These are phyloP conservation scores for Dolomedes plantarius DNA, from an alignment of 2,888 invertebrate genomes.

Conservation along the genomic window DNA sequence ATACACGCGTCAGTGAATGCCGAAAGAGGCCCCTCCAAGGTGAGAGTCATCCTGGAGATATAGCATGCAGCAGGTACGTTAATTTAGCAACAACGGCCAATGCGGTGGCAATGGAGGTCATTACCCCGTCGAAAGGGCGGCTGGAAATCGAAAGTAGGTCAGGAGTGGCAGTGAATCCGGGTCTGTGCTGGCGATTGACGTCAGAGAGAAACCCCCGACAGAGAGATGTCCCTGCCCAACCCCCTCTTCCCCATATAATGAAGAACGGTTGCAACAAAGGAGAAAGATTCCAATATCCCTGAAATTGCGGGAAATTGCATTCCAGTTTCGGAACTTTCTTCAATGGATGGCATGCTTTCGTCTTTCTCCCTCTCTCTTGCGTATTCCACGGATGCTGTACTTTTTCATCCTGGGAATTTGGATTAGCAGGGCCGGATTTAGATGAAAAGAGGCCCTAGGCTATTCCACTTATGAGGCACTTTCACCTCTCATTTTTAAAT, in stretches of 20 bases:
- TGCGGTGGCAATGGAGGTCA: background rate
- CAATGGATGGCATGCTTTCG: too few species aligned
- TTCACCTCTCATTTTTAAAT: too few species aligned
- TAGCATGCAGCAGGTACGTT: background rate
- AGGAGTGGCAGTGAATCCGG: background rate
- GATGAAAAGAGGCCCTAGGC: too few species aligned
- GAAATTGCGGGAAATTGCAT: background rate
- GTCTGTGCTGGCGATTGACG: too few species aligned
- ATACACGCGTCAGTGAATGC: background rate
- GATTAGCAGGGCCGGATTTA: too few species aligned
- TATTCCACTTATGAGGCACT: too few species aligned
- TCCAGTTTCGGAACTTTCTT: too few species aligned
- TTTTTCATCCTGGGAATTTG: too few species aligned
- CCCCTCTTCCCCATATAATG: background rate
- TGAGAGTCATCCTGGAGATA: background rate
- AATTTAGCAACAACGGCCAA: background rate
- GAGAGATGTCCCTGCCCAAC: background rate
- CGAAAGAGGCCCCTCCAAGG: background rate
- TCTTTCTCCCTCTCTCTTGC: too few species aligned
- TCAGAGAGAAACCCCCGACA: background rate
- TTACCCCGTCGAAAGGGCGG: background rate
- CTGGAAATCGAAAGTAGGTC: constrained; percentile 8
- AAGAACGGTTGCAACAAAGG: background rate
- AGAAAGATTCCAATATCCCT: background rate
- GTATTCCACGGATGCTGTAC: too few species aligned